phyloP scores from a whole-genome alignment of 2,888 invertebrate species.

The Hemithea aestivaria region DNA sequence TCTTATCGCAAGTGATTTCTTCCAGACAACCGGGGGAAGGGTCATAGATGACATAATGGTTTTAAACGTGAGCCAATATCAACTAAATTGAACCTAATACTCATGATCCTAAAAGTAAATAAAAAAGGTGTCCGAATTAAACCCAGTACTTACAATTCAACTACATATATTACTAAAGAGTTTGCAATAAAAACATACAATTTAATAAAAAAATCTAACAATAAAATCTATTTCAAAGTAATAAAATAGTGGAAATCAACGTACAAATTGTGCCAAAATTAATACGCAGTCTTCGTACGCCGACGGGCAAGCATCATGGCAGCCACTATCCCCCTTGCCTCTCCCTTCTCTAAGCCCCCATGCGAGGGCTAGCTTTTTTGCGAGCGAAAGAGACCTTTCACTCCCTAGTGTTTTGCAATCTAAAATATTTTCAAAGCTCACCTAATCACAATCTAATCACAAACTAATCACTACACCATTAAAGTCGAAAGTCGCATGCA shows the following conservation, averaged over 20 bases:
- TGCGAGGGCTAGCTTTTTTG: slow-evolving; percentile 69
- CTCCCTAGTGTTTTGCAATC: slow-evolving; percentile 71
- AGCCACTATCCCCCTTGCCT: slow-evolving; percentile 48
- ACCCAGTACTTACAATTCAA: too few species aligned
- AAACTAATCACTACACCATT: accelerated
- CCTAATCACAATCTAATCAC: slow-evolving; percentile 22
- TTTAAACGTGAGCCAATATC: too few species aligned
- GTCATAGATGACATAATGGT: too few species aligned
- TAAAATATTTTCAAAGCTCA: slow-evolving; percentile 70
- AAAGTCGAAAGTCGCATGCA: slow-evolving; percentile 30
- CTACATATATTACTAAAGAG: too few species aligned
- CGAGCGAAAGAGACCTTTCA: slow-evolving; percentile 75
- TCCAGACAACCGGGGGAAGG: too few species aligned
- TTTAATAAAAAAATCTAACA: slow-evolving; percentile 1
- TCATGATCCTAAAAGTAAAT: too few species aligned
- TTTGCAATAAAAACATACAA: background rate
- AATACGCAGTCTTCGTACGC: slow-evolving; percentile 71
- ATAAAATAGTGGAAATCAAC: slow-evolving; percentile 65
- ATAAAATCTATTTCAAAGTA: slow-evolving; percentile 29
- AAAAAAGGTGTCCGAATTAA: too few species aligned
- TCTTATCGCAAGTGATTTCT: too few species aligned
- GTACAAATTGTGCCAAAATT: slow-evolving; percentile 71
- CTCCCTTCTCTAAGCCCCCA: slow-evolving; percentile 47
- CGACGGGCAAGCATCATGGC: slow-evolving; percentile 71
- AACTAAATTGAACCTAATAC: too few species aligned